Percentiles rank a stretch among this genome's conserved stretches.
phyloP scores from a whole-genome alignment of 2,888 invertebrate species.

The Andrena marginata region DNA sequence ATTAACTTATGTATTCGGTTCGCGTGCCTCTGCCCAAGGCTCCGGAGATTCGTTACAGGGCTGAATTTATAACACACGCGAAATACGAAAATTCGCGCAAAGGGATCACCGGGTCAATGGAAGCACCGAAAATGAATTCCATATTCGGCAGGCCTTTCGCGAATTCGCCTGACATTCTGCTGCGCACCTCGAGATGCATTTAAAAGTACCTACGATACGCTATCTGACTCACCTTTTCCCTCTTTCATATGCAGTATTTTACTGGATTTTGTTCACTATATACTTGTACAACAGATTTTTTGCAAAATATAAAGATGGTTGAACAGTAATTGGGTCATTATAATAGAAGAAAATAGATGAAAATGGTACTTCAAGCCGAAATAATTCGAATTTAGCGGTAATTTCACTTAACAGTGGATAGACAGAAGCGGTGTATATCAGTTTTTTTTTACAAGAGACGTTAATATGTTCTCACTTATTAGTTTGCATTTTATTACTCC shows the following conservation, averaged over 20 bases:
- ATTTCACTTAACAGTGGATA: too few species aligned
- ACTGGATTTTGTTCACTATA: not conserved
- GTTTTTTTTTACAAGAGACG: too few species aligned
- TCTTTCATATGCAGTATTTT: not conserved
- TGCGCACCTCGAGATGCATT: conserved; percentile 8
- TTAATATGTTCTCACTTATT: too few species aligned
- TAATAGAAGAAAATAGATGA: too few species aligned
- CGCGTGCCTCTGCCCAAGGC: conserved; percentile 65
- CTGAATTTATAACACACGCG: conserved; percentile 68
- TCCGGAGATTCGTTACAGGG: conserved; percentile 73
- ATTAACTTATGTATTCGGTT: conserved; percentile 66
- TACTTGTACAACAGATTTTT: too few species aligned
- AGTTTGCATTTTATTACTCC: too few species aligned
- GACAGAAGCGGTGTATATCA: too few species aligned
- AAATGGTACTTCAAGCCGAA: too few species aligned
- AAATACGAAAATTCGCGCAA: conserved; percentile 63
- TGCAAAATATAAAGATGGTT: too few species aligned
- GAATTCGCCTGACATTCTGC: not conserved
- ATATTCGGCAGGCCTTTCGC: conserved; percentile 47
- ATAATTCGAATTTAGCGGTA: too few species aligned
- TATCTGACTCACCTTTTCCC: not conserved
- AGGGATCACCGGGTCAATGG: conserved; percentile 66
- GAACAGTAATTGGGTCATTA: too few species aligned
- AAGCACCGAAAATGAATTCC: conserved; percentile 55
- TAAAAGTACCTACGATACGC: conserved; percentile 2